phyloP scores from a whole-genome alignment of 2,888 invertebrate genomes.

The Gortyna flavago region DNA sequence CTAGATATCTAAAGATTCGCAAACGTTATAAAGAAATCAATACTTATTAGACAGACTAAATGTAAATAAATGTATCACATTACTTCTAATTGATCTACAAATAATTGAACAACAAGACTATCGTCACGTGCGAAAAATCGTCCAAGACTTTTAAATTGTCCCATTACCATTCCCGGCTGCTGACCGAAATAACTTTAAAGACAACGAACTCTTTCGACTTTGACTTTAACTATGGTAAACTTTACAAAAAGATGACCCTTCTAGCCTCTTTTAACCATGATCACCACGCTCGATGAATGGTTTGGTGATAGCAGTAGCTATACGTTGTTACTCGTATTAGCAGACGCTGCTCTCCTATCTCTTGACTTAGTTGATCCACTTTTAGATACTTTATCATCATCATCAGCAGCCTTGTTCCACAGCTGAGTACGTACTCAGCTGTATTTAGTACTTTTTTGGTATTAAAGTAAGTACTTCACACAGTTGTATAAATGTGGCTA shows the following conservation, averaged over 20 bases:
- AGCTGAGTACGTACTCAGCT: not conserved
- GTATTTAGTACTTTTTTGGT: not conserved
- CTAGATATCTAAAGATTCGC: constrained; percentile 7
- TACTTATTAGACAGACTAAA: not conserved
- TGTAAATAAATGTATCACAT: constrained; percentile 29
- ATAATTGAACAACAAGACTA: constrained; percentile 33
- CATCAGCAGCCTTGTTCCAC: not conserved
- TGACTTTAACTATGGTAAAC: too few species aligned
- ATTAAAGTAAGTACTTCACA: not conserved
- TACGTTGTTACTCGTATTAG: not conserved
- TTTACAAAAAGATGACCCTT: not conserved
- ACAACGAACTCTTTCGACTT: constrained; percentile 9
- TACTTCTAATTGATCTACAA: constrained; percentile 28
- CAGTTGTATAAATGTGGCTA: not conserved
- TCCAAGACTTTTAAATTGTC: constrained; percentile 7
- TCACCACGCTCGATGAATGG: not conserved
- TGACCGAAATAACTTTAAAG: constrained; percentile 11
- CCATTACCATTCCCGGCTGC: constrained; percentile 6
- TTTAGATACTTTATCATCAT: not conserved
- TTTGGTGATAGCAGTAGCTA: not conserved
- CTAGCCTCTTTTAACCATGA: not conserved
- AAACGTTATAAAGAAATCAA: constrained; percentile 5
- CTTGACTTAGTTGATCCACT: not conserved
- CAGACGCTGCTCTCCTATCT: not conserved
- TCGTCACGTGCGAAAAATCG: constrained; percentile 15